These are phyloP conservation scores for Cylloceria caligata DNA, from an alignment of 2,888 invertebrate genomes.

Conservation along the genomic window DNA sequence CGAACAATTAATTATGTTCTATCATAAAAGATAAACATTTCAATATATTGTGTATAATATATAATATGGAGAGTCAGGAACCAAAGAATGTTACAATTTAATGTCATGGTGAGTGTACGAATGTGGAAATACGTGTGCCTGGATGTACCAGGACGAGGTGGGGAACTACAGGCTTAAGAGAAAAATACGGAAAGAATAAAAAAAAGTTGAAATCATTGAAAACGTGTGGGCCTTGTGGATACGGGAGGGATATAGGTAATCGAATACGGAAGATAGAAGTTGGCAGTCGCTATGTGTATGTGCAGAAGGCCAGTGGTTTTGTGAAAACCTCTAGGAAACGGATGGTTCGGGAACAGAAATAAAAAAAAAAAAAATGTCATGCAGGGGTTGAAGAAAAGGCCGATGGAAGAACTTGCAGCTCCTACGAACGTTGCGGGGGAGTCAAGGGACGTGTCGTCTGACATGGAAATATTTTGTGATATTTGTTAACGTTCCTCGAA, in stretches of 20 bases:
- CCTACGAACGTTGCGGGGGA: neutral
- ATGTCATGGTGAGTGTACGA: slow-evolving; percentile 43
- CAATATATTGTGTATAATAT: neutral
- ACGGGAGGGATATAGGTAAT: slow-evolving; percentile 52
- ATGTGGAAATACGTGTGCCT: slow-evolving; percentile 34
- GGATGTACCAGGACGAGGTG: slow-evolving; percentile 51
- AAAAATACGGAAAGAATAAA: slow-evolving; percentile 8
- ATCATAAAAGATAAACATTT: too few relatives aligned
- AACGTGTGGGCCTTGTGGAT: slow-evolving; percentile 29
- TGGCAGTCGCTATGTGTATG: slow-evolving; percentile 58
- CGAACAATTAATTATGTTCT: too few relatives aligned
- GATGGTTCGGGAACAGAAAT: slow-evolving; percentile 42
- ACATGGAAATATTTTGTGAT: slow-evolving; percentile 39
- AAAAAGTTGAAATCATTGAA: slow-evolving; percentile 54
- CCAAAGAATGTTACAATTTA: slow-evolving; percentile 28
- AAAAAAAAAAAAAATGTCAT: slow-evolving; percentile 7
- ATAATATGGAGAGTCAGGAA: too few relatives aligned
- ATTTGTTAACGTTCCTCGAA: slow-evolving; percentile 25
- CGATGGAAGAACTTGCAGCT: neutral
- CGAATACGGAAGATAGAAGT: slow-evolving; percentile 56
- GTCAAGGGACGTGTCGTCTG: slow-evolving; percentile 12
- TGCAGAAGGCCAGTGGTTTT: slow-evolving; percentile 18
- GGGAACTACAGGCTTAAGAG: slow-evolving; percentile 38
- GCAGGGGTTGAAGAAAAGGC: slow-evolving; percentile 30
- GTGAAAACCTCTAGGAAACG: slow-evolving; percentile 38